Evolutionary conservation across 2,888 invertebrate genomes (phyloP), one percentile per base, ranked within the genome.

Genomic region (Drosophila parthenogenetica): DNA sequence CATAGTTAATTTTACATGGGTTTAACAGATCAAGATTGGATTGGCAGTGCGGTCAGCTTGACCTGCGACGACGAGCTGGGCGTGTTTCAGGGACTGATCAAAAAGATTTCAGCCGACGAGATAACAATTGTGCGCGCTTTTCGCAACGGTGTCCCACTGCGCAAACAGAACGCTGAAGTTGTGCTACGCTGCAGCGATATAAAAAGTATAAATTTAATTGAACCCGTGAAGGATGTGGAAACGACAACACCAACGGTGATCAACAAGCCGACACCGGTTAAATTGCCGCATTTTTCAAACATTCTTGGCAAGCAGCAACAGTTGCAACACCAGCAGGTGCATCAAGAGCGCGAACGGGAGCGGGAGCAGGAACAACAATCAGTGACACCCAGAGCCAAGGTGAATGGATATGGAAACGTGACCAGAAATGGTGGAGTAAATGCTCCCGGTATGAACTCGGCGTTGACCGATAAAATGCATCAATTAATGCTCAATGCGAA

Each of bases 41-140:
- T 95, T 73, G 98, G 97, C 55, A 96, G 95, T 91, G 95, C 96
- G 77, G 96, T 98, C 74, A 97, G 97, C 16, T 95, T 98, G 68
- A 95, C 96, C 91, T 97, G 97, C 91, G 94, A 94, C 25, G 95
- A 95, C 67, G 94, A 95, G 48, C 92, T 96, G 71, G 97, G 97
- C 50, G 95, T 95, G 69, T 98, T 96, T 90, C 97, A 98, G 92
- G 92, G 94, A 37, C 93, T 94, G 48, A 97, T 98, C 72, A 93
- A 94, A 60, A 94, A 94, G 83, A 95, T 97, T 25, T 96, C 96
- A 85, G 94, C 94, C 54, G 93, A 93, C 46, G 94, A 94, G 51
- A 94, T 98, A 73, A 96, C 96, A 1, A 94, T 98, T 64, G 94
- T 94, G 10, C 95, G 96, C 90, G 95, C 96, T 13, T 97, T 97